Percentiles rank a stretch among this genome's conserved stretches.
Conservation (phyloP, 2,888 invertebrate species). For the Aphodius sticticus region DNA sequence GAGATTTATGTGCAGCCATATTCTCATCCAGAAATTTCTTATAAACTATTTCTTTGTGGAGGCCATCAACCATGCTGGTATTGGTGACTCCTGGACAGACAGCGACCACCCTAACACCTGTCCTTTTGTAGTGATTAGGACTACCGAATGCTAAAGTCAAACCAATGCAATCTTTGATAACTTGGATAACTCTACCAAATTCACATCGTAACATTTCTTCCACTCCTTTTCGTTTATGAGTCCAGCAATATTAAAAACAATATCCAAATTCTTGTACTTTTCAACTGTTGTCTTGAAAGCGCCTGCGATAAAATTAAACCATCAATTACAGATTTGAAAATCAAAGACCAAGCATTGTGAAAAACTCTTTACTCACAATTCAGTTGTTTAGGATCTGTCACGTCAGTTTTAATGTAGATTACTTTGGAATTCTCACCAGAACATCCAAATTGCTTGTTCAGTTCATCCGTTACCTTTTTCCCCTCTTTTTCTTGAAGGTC, state of each 20-base stretch:
- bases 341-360: too few relatives aligned
- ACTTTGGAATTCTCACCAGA: conserved; percentile 62
- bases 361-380: neutral
- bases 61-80: neutral
- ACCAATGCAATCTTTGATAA: neutral
- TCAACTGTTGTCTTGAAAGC: conserved; percentile 15
- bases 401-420: conserved; percentile 75
- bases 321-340: neutral
- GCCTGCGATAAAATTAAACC: neutral
- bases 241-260: conserved; percentile 42
- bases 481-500: conserved; percentile 71
- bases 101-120: neutral
- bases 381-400: conserved; percentile 47
- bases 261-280: conserved; percentile 31
- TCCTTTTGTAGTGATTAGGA: neutral
- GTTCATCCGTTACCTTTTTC: conserved; percentile 68
- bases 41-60: neutral
- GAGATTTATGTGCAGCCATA: conserved; percentile 22
- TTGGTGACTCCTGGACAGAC: neutral
- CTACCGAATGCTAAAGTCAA: neutral
- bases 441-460: conserved; percentile 71
- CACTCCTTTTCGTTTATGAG: conserved; percentile 35
- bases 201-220: conserved; percentile 39
- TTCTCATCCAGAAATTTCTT: neutral
- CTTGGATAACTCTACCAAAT: conserved; percentile 26